Percentiles rank a stretch among this genome's conserved stretches.
phyloP scores from a whole-genome alignment of 2,113 vertebrate species.

The Hylia prasina region DNA sequence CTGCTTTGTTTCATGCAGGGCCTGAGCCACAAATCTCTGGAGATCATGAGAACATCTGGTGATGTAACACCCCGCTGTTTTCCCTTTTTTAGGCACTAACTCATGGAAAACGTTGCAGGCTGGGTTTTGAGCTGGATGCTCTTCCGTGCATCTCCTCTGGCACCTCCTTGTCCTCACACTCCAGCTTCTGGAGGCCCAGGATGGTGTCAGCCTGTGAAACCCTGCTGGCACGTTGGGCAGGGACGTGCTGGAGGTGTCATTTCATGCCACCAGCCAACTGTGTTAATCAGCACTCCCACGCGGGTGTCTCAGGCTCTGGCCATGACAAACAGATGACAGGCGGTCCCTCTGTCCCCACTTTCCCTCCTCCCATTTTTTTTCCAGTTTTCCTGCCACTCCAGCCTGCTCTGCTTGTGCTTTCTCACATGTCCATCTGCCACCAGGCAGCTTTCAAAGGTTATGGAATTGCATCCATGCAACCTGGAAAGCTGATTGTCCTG shows the following conservation, averaged over 20 bases:
- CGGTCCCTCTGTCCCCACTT: not conserved
- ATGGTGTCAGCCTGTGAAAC: not conserved
- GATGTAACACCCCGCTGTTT: accelerated
- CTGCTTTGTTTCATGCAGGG: not conserved
- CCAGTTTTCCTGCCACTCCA: not conserved
- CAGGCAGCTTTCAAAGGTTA: not conserved
- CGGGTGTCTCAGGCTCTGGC: not conserved
- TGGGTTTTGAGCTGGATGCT: not conserved
- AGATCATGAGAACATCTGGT: not conserved
- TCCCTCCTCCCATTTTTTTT: not conserved
- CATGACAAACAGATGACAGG: not conserved
- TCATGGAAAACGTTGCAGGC: not conserved
- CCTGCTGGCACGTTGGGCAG: not conserved
- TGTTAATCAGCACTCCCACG: not conserved
- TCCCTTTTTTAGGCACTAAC: not conserved
- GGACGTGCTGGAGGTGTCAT: not conserved
- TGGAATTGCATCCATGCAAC: not conserved
- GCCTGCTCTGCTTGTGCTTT: not conserved
- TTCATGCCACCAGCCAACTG: not conserved
- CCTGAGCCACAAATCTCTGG: not conserved
- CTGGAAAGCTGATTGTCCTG: not conserved
- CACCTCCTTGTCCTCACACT: not conserved
- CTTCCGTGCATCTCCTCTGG: not conserved
- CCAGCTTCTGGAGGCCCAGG: not conserved
- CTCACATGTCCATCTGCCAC: not conserved